Percentiles rank a stretch among this genome's conserved stretches.
Evolutionary conservation across 2,888 invertebrate species (phyloP).

Genomic region (Tetragonisca angustula): DNA sequence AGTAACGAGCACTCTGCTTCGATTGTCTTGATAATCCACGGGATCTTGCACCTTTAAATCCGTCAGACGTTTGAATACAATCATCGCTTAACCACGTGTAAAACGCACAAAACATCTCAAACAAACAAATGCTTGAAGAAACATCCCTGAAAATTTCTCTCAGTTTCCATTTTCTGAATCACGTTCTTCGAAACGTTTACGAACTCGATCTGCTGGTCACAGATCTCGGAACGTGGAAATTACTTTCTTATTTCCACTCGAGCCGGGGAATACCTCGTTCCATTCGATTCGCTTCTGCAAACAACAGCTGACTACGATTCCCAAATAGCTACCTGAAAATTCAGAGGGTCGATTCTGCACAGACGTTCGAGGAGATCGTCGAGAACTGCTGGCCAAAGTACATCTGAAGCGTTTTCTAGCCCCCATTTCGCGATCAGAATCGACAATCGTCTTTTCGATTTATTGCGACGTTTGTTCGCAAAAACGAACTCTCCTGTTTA

Average conservation of each 20-base stretch:
- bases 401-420: slow-evolving; percentile 29
- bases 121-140: too few species aligned
- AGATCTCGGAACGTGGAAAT: not conserved
- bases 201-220: too few species aligned
- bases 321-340: not conserved
- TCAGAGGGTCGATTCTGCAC: slow-evolving; percentile 25
- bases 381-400: slow-evolving; percentile 24
- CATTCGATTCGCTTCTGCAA: not conserved
- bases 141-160: too few species aligned
- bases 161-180: too few species aligned
- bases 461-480: slow-evolving; percentile 35
- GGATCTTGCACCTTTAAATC: not conserved
- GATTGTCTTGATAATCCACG: not conserved
- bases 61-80: too few species aligned
- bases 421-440: slow-evolving; percentile 30
- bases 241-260: not conserved
- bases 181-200: too few species aligned
- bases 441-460: slow-evolving; percentile 41
- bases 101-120: too few species aligned
- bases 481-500: slow-evolving; percentile 29
- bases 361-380: slow-evolving; percentile 31
- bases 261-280: not conserved
- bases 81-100: too few species aligned
- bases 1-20: not conserved
- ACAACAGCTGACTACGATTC: not conserved